Evolutionary conservation across 2,113 vertebrate genomes (phyloP).

Genomic region (Paratilapia polleni): DNA sequence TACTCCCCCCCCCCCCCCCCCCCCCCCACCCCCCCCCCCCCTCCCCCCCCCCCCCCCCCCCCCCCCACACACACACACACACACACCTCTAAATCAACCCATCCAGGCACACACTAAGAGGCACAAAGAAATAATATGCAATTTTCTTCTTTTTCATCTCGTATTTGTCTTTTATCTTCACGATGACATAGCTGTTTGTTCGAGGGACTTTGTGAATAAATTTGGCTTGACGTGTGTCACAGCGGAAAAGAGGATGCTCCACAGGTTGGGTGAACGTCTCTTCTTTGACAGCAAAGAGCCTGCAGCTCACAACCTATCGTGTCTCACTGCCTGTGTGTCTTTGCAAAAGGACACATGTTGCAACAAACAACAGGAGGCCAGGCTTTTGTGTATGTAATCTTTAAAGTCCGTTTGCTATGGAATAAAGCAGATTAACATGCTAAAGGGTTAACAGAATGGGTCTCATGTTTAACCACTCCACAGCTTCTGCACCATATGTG

Average conservation of each 20-base stretch:
- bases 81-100: conserved; percentile 19
- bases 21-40: too few species aligned
- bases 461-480: not conserved
- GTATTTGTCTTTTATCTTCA: not conserved
- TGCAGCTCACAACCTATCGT: not conserved
- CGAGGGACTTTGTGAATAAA: conserved; percentile 6
- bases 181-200: not conserved
- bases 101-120: not conserved
- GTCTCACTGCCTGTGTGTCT: conserved; percentile 14
- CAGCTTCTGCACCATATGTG: not conserved
- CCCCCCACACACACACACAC: conserved; percentile 9
- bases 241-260: not conserved
- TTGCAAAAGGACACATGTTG: not conserved
- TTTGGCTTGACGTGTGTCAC: conserved; percentile 3
- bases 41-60: too few species aligned
- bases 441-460: not conserved
- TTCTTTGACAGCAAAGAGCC: conserved; percentile 13
- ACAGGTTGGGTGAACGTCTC: conserved; percentile 23
- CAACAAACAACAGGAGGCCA: not conserved
- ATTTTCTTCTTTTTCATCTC: not conserved
- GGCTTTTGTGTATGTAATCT: not conserved
- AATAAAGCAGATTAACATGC: not conserved
- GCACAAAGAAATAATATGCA: not conserved
- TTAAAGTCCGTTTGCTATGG: not conserved
- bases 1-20: too few species aligned